A percentile compares a stretch with the other conserved stretches of the same genome.
Conservation (phyloP, 2,888 invertebrate species). For the Drosophila subsilvestris region DNA sequence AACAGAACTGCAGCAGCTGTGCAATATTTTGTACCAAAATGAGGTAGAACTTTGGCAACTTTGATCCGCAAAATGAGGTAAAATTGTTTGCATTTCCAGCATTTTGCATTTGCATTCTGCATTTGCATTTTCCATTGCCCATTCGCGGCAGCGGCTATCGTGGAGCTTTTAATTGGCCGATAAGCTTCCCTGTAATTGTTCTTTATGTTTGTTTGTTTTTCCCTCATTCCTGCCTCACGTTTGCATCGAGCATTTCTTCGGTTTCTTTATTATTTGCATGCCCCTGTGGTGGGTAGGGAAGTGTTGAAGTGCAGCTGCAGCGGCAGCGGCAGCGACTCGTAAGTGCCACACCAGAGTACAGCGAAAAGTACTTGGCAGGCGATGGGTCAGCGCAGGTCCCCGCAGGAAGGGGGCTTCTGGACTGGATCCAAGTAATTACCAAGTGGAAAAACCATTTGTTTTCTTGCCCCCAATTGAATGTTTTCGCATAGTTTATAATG, state of each 20-base stretch:
- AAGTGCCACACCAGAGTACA: conserved; percentile 12
- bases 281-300: conserved; percentile 9
- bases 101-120: conserved; percentile 40
- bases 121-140: background rate
- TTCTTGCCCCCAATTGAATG: conserved; percentile 24
- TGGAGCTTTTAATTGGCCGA: conserved; percentile 64
- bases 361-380: background rate
- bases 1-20: conserved; percentile 26
- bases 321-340: conserved; percentile 24
- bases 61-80: background rate
- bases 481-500: conserved; percentile 39
- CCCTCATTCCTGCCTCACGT: conserved; percentile 5
- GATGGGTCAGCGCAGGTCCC: conserved; percentile 9
- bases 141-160: conserved; percentile 19
- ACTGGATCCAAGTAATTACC: conserved; percentile 45
- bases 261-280: conserved; percentile 38
- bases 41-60: conserved; percentile 22
- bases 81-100: conserved; percentile 38
- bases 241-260: background rate
- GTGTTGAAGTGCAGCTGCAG: conserved; percentile 64
- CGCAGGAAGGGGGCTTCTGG: conserved; percentile 29
- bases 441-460: conserved; percentile 17
- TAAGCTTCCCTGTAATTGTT: conserved; percentile 62
- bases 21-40: conserved; percentile 14
- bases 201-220: conserved; percentile 57